Conservation (phyloP, 2,113 vertebrate genomes). For the Nesoenas mayeri region DNA sequence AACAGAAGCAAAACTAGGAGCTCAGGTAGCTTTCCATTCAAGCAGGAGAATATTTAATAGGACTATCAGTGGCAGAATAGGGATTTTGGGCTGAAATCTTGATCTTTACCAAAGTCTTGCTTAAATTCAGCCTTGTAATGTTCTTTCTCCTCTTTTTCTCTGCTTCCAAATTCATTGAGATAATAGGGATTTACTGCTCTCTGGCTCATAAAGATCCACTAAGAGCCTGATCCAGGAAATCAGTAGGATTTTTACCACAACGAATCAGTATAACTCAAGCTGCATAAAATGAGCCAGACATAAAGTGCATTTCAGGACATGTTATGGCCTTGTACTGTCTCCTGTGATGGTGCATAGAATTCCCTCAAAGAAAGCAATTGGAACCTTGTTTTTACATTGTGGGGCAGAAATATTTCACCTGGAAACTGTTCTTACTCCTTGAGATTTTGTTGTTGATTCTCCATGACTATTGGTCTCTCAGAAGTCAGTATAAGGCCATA, state of each 20-base stretch:
- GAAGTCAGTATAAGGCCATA: background rate
- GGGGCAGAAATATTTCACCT: background rate
- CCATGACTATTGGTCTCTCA: background rate
- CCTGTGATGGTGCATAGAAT: background rate
- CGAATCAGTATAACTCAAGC: background rate
- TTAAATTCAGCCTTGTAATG: background rate
- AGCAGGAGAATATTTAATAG: background rate
- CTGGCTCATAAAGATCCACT: background rate
- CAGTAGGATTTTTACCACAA: conserved; percentile 16
- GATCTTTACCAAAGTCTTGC: background rate
- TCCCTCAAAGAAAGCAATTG: background rate
- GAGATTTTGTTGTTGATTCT: background rate
- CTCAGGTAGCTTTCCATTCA: background rate
- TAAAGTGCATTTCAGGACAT: conserved; percentile 1
- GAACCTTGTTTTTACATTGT: background rate
- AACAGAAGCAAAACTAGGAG: background rate
- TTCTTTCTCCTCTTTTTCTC: background rate
- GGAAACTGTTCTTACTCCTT: background rate
- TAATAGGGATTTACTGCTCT: conserved; percentile 7
- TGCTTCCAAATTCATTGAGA: background rate
- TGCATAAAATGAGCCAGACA: background rate
- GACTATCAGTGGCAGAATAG: background rate
- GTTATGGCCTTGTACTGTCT: background rate
- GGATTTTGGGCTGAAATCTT: background rate
- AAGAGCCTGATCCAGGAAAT: conserved; percentile 15